Evolutionary conservation across 2,113 vertebrate genomes (phyloP).

Genomic region (Malurus cyaneus): DNA sequence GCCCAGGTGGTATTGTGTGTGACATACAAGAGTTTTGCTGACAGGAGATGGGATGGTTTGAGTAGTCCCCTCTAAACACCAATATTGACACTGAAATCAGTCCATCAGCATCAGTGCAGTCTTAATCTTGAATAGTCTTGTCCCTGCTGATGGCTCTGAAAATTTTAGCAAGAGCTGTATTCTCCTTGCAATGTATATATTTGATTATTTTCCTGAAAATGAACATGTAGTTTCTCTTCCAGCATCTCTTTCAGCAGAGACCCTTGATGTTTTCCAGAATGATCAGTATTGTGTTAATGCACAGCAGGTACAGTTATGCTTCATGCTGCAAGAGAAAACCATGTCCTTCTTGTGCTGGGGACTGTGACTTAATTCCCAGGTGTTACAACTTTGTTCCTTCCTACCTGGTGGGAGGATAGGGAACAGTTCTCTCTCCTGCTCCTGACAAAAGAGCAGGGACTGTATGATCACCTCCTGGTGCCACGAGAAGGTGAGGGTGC

Average conservation of each 20-base stretch:
- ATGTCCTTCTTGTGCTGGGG: not conserved
- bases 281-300: not conserved
- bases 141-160: not conserved
- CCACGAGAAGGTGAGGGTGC: not conserved
- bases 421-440: not conserved
- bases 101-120: not conserved
- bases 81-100: accelerated
- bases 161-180: not conserved
- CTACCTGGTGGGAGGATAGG: not conserved
- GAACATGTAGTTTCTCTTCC: not conserved
- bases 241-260: not conserved
- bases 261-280: not conserved
- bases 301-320: not conserved
- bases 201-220: not conserved
- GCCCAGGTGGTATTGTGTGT: not conserved
- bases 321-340: not conserved
- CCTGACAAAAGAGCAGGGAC: not conserved
- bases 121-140: not conserved
- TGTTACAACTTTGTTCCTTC: not conserved
- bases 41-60: not conserved
- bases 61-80: not conserved
- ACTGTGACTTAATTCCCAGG: not conserved
- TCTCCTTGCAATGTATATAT: not conserved
- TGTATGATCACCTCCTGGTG: not conserved
- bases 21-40: accelerated